Percentiles rank a stretch among this genome's conserved stretches.
Evolutionary conservation across 2,797 vertebrate genomes (phyloP).

Genomic region (Tympanoctomys barrerae): DNA sequence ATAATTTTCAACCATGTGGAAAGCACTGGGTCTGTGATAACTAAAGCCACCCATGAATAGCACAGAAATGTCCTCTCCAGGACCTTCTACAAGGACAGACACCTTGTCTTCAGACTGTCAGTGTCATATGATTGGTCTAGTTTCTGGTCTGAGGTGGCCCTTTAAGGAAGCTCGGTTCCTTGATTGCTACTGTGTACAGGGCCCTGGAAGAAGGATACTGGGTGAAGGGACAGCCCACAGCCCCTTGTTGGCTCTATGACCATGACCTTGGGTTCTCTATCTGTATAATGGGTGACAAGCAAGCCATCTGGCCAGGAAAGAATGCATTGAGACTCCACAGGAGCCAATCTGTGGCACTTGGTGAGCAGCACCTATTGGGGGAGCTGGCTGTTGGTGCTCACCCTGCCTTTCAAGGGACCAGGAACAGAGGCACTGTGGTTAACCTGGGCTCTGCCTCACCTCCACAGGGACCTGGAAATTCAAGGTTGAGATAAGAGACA

Average conservation of each 20-base stretch:
- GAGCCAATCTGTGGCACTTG: background rate
- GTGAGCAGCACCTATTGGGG: background rate
- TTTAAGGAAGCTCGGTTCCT: background rate
- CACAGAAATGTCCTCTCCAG: background rate
- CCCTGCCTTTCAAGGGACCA: background rate
- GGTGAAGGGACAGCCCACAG: background rate
- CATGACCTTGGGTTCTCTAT: background rate
- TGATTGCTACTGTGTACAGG: background rate
- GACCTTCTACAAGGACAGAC: background rate
- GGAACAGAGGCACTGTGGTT: background rate
- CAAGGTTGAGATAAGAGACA: background rate
- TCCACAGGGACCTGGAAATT: background rate
- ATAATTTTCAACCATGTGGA: background rate
- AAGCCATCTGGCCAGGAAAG: background rate
- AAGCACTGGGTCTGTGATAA: background rate
- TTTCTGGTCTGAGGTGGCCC: background rate
- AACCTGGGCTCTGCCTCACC: background rate
- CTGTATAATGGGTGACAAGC: background rate
- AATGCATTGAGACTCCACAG: background rate
- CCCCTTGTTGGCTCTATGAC: background rate
- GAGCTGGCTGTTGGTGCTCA: background rate
- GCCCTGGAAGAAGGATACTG: background rate
- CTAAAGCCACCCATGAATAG: background rate
- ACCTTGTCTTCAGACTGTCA: background rate
- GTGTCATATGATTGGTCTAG: background rate